Evolutionary conservation across 64 coral and sea anemone species (phyloP).

Genomic region (Montipora sp.): DNA sequence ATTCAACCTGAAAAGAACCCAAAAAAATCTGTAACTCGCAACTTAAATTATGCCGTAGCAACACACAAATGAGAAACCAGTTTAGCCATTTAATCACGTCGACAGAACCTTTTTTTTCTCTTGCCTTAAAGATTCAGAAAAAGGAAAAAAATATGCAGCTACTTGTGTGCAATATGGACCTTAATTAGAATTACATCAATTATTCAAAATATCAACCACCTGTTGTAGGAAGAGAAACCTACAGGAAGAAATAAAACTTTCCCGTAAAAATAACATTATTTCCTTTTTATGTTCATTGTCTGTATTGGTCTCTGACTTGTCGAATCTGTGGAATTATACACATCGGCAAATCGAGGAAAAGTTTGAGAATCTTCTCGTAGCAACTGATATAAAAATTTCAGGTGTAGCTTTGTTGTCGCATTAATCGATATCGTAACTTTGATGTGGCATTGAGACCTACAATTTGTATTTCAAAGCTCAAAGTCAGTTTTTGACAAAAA

Average conservation of each 20-base stretch:
- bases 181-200: slow-evolving; percentile 82
- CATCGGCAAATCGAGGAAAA: not conserved
- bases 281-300: not conserved
- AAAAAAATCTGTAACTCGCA: not conserved
- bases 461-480: not conserved
- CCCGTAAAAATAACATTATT: not conserved
- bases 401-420: slow-evolving; percentile 76
- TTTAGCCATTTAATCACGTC: not conserved
- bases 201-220: slow-evolving; percentile 84
- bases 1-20: not conserved
- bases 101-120: not conserved
- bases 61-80: not conserved
- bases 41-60: no score
- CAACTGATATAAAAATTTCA: not conserved
- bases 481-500: not conserved
- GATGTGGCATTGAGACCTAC: not conserved
- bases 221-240: slow-evolving; percentile 62
- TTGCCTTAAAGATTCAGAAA: not conserved
- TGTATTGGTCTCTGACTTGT: not conserved
- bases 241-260: slow-evolving; percentile 62
- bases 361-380: not conserved
- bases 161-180: slow-evolving; percentile 30
- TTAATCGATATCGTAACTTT: slow-evolving; percentile 66
- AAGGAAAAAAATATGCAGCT: slow-evolving; percentile 16
- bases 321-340: not conserved